phyloP scores from a whole-genome alignment of 2,888 invertebrate genomes.

The Temnothorax ravouxi region DNA sequence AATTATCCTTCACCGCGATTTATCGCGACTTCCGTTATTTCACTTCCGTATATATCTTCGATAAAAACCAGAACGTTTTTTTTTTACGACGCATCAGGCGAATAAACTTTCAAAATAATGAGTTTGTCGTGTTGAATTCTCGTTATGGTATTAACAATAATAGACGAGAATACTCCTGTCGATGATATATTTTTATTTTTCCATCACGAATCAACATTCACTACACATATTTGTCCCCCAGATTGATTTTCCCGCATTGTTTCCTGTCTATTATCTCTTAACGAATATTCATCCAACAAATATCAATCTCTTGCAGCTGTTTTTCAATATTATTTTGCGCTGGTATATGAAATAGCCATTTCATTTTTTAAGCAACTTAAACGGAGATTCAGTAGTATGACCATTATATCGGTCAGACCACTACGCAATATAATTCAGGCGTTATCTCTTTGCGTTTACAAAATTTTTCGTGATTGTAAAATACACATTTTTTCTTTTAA shows the following conservation, averaged over 20 bases:
- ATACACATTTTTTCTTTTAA: not conserved
- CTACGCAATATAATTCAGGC: not conserved
- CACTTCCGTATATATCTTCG: not conserved
- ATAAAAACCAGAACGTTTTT: constrained; percentile 18
- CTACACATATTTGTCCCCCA: not conserved
- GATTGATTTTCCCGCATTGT: not conserved
- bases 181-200: constrained; percentile 6
- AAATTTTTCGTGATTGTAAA: not conserved
- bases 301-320: not conserved
- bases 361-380: constrained; percentile 1
- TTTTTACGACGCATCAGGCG: not conserved
- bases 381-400: constrained; percentile 17
- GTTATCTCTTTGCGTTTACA: not conserved
- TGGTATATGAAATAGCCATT: not conserved
- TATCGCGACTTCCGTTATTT: not conserved
- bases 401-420: constrained; percentile 15
- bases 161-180: not conserved
- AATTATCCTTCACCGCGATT: not conserved
- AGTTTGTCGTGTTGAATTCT: not conserved
- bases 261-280: not conserved
- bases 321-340: constrained; percentile 12
- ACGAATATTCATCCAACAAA: constrained; percentile 19
- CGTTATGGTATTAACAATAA: not conserved
- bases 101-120: constrained; percentile 26
- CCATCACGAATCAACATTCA: not conserved